A percentile compares a stretch with the other conserved stretches of the same genome.
phyloP scores from a whole-genome alignment of 1,140 invertebrate genomes.

The Solenopsis invicta region DNA sequence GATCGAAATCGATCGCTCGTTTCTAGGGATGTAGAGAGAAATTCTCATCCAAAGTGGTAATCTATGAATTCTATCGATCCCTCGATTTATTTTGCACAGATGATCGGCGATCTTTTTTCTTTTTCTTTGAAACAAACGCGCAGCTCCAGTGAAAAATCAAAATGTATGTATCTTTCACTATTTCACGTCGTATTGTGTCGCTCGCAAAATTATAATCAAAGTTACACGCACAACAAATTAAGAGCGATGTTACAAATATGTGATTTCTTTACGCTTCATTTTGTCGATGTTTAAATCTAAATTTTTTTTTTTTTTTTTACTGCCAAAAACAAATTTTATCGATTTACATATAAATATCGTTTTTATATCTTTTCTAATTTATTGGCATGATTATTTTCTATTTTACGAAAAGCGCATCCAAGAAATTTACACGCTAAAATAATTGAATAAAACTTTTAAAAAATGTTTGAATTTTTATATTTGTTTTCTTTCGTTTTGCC shows the following conservation, averaged over 20 bases:
- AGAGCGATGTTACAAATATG: background rate
- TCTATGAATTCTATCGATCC: conserved; percentile 49
- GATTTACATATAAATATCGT: background rate
- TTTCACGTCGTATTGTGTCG: background rate
- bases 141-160: conserved; percentile 4
- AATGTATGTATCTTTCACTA: background rate
- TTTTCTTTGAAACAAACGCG: conserved; percentile 31
- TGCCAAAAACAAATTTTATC: background rate
- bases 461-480: background rate
- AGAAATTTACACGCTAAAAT: background rate
- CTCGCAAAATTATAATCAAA: conserved; percentile 6
- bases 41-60: background rate
- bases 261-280: background rate
- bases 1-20: conserved; percentile 34
- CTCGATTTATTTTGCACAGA: conserved; percentile 29
- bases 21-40: background rate
- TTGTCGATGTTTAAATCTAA: background rate
- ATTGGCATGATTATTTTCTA: background rate
- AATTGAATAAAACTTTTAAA: background rate
- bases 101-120: conserved; percentile 11
- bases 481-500: background rate
- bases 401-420: background rate
- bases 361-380: background rate
- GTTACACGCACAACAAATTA: background rate
- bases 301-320: background rate